Evolutionary conservation across 2,113 vertebrate species (phyloP).

Genomic region (Irena cyanogastra): DNA sequence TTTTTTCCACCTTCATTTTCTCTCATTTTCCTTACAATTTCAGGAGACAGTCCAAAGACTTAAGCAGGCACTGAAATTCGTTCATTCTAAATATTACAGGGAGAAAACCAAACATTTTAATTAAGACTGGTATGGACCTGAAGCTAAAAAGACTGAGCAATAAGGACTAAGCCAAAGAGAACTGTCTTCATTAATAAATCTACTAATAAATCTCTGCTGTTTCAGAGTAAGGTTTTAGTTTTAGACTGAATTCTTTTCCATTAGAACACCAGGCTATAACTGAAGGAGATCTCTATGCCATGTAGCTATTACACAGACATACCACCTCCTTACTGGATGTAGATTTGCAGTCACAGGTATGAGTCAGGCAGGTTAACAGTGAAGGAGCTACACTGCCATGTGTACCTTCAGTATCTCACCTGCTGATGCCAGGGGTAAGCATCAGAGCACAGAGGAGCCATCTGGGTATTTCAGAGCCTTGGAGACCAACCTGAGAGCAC

Average conservation of each 20-base stretch:
- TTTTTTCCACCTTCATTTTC: neutral
- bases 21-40: neutral
- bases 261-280: neutral
- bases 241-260: neutral
- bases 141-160: neutral
- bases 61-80: neutral
- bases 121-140: neutral
- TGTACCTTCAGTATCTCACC: constrained; percentile 72
- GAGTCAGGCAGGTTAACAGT: constrained; percentile 47
- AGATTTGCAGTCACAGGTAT: neutral
- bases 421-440: constrained; percentile 63
- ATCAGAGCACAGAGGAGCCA: constrained; percentile 69
- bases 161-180: neutral
- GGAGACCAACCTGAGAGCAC: constrained; percentile 43
- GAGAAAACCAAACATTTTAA: neutral
- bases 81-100: neutral
- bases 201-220: neutral
- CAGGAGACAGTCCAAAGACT: neutral
- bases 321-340: neutral
- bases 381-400: constrained; percentile 35
- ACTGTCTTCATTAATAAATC: neutral
- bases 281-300: neutral
- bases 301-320: neutral
- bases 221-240: neutral
- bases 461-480: constrained; percentile 44